Evolutionary conservation across 2,113 vertebrate genomes (phyloP).

Genomic region (Halcyon senegalensis): DNA sequence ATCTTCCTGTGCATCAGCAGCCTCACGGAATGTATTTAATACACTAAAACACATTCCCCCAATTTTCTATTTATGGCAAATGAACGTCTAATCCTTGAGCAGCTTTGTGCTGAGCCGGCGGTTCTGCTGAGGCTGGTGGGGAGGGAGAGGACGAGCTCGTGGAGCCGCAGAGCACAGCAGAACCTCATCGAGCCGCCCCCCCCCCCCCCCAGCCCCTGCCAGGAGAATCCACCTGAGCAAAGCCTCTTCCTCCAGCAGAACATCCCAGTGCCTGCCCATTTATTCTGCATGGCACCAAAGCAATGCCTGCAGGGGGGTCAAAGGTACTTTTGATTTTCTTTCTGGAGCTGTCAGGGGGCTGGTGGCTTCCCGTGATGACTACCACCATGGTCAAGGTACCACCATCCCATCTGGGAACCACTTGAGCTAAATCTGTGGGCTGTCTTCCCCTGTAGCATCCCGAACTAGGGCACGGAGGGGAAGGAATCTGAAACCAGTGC

Average conservation of each 20-base stretch:
- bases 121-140: not conserved
- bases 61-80: slow-evolving; percentile 34
- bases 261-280: not conserved
- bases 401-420: not conserved
- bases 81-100: not conserved
- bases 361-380: not conserved
- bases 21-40: not conserved
- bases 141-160: not conserved
- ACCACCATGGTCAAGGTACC: not conserved
- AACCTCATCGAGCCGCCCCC: accelerated
- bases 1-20: not conserved
- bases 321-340: not conserved
- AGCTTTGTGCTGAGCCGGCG: not conserved
- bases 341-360: not conserved
- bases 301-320: not conserved
- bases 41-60: not conserved
- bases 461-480: not conserved
- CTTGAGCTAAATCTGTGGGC: not conserved
- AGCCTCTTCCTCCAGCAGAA: not conserved
- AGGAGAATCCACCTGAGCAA: not conserved
- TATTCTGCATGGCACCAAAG: not conserved
- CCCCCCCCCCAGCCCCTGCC: not conserved
- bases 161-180: not conserved
- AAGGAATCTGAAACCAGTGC: not conserved
- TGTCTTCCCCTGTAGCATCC: not conserved